Base-by-base conservation (phyloP, 2,888 invertebrate species). In the Torymus tubicola region DNA sequence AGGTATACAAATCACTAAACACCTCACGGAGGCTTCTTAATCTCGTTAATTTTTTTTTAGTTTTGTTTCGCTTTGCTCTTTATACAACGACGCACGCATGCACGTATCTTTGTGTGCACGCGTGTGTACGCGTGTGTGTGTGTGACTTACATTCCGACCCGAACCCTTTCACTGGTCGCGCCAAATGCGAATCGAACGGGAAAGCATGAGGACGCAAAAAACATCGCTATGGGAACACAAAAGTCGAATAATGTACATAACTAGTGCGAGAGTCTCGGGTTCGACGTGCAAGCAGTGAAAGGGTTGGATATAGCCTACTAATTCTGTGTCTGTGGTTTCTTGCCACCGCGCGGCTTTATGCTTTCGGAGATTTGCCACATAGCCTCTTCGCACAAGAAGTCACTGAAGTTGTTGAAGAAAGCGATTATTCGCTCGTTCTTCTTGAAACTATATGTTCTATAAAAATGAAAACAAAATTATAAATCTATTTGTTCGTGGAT, bases 331-430 rank as follows among this genome's bases (percentile, higher is more conserved):
- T 89, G 89, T 61, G 91, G 89, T 87, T 93, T 92, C 83, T 93
- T 93, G 1, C 94, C 94, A 42, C 95, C 95, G 80, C 97, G 93
- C 74, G 99, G 99, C 92, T 99, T 99, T 87, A 99, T 98, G 85
- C 95, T 95, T 92, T 99, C 98, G 0, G 99, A 99, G 87, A 99
- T 96, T 91, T 98, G 97, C 99, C 99, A 99, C 95, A 99, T 96
- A 79, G 97, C 96, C 91, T 99, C 99, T 92, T 99, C 99, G 89
- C 96, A 96, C 87, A 99, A 93, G 90, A 96, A 96, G 91, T 98
- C 96, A 90, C 98, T 97, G 92, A 99, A 99, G 92, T 97, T 97
- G 92, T 97, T 97, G 93, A 99, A 98, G 93, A 98, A 98, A 85
- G 95, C 94, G 87, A 99, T 95, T 85, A 99, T 97, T 85, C 96